Conservation (phyloP, 2,113 vertebrate species). For the Pandion haliaetus region DNA sequence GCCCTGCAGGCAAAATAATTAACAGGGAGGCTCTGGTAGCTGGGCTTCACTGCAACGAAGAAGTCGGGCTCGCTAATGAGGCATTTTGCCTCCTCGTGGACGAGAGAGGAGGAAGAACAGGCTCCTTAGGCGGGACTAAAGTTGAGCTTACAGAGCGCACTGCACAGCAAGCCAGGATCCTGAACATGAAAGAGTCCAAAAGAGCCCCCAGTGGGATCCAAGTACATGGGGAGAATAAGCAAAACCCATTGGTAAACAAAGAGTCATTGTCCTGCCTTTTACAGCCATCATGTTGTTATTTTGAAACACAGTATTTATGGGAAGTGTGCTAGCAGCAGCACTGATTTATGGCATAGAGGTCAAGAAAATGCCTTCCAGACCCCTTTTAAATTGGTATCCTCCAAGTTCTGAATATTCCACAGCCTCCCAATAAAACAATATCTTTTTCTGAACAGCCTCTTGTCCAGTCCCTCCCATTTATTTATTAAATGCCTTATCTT, state of each 20-base stretch:
- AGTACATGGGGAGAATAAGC: not conserved
- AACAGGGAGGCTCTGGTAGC: not conserved
- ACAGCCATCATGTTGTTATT: not conserved
- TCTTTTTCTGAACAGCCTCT: not conserved
- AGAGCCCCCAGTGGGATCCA: not conserved
- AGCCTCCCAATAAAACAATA: not conserved
- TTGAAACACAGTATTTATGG: not conserved
- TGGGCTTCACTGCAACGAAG: not conserved
- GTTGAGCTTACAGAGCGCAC: not conserved
- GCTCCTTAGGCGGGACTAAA: not conserved
- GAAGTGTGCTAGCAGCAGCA: not conserved
- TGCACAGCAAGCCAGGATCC: not conserved
- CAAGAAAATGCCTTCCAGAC: not conserved
- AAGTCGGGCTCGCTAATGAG: not conserved
- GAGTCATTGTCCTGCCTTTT: not conserved
- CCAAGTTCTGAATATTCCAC: not conserved
- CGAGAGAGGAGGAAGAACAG: not conserved
- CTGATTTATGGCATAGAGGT: not conserved
- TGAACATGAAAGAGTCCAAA: not conserved
- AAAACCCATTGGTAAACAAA: not conserved
- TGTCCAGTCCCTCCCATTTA: not conserved
- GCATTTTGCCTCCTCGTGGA: constrained; percentile 71
- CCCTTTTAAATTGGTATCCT: not conserved
- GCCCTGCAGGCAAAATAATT: constrained; percentile 40
- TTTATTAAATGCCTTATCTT: not conserved